Conservation (phyloP, 1,140 invertebrate genomes). For the Drosophila grimshawi region DNA sequence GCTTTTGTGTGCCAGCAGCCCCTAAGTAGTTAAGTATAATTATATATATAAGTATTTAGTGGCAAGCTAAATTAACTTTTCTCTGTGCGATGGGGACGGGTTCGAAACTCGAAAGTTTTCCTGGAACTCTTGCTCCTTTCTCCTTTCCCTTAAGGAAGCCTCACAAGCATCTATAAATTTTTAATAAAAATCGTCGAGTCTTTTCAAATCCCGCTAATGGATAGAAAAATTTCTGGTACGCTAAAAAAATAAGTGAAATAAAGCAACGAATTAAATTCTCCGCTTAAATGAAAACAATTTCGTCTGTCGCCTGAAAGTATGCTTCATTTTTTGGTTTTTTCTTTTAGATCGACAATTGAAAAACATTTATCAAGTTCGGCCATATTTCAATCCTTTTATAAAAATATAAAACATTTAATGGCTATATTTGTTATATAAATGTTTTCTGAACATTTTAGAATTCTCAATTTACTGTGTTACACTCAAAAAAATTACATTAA, state of each 20-base stretch:
- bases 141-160: background rate
- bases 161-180: background rate
- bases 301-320: conserved; percentile 25
- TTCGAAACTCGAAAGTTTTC: background rate
- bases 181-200: background rate
- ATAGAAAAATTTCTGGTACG: background rate
- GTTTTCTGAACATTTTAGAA: background rate
- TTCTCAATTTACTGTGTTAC: background rate
- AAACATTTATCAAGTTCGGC: background rate
- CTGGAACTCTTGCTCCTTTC: too few relatives aligned
- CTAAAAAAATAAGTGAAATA: background rate
- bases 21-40: conserved; percentile 24
- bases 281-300: conserved; percentile 7
- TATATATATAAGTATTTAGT: conserved; percentile 18
- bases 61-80: background rate
- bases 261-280: background rate
- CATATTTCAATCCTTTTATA: background rate
- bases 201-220: background rate
- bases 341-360: too few relatives aligned
- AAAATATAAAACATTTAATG: background rate
- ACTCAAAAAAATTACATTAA: background rate
- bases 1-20: conserved; percentile 1
- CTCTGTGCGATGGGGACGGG: background rate
- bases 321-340: conserved; percentile 22
- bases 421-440: background rate